Evolutionary conservation across 2,113 vertebrate species (phyloP).

Genomic region (Boulengeromyrus knoepffleri): DNA sequence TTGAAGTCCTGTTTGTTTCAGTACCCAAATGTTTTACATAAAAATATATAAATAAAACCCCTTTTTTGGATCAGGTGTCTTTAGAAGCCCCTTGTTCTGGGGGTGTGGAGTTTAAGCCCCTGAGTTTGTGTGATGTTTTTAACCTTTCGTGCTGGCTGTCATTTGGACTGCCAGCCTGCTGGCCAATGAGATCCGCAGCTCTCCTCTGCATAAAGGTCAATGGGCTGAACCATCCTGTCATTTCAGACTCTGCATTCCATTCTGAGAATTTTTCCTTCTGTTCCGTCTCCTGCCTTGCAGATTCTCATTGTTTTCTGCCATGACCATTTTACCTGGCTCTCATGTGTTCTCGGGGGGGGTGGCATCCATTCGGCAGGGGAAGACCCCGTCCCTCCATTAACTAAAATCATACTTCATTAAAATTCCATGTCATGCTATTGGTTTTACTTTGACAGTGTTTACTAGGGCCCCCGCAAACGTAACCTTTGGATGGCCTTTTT

Average conservation of each 20-base stretch:
- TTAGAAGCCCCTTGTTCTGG: background rate
- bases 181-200: background rate
- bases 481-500: background rate
- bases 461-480: background rate
- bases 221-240: background rate
- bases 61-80: background rate
- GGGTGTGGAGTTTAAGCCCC: background rate
- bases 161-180: background rate
- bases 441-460: background rate
- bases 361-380: background rate
- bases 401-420: background rate
- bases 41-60: background rate
- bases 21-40: background rate
- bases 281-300: background rate
- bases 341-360: background rate
- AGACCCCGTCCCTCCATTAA: background rate
- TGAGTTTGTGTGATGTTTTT: background rate
- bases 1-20: background rate
- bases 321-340: background rate
- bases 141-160: background rate
- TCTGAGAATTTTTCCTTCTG: background rate
- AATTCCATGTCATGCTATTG: background rate
- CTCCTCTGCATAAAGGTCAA: background rate
- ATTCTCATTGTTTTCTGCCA: background rate
- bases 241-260: background rate